These are phyloP conservation scores for Calliopsis andreniformis DNA, from an alignment of 1,140 invertebrate species.

Conservation along the genomic window DNA sequence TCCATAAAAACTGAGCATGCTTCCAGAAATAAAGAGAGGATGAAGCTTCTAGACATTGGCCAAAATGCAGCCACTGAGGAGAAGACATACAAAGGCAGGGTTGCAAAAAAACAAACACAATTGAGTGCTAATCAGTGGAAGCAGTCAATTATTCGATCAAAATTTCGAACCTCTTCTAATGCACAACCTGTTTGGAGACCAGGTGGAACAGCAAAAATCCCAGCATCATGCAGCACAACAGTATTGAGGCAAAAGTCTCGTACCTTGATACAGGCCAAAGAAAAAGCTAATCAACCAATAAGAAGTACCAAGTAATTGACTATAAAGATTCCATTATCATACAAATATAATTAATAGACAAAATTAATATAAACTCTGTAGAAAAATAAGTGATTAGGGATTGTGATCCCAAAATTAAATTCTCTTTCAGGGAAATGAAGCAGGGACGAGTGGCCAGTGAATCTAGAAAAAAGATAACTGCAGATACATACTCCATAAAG, in stretches of 20 bases:
- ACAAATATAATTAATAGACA: too few species aligned
- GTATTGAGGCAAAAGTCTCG: slow-evolving; percentile 11
- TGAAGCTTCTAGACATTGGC: neutral
- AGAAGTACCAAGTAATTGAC: slow-evolving; percentile 23
- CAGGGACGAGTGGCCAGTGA: neutral
- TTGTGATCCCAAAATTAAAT: too few species aligned
- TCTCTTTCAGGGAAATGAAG: neutral
- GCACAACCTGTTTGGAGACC: slow-evolving; percentile 56
- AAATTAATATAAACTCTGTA: too few species aligned
- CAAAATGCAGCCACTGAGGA: neutral
- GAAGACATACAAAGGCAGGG: neutral
- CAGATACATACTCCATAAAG: neutral
- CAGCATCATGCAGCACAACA: slow-evolving; percentile 8
- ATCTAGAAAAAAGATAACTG: neutral
- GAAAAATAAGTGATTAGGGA: too few species aligned
- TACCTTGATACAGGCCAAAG: neutral
- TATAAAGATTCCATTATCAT: too few species aligned
- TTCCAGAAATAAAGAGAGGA: neutral
- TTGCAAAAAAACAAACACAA: neutral
- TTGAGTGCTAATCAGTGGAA: neutral
- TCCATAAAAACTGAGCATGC: too few species aligned
- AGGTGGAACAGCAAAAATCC: slow-evolving; percentile 35
- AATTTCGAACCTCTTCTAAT: slow-evolving; percentile 5
- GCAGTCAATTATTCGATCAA: slow-evolving; percentile 2
- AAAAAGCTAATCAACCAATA: neutral